phyloP scores from a whole-genome alignment of 2,113 vertebrate genomes.

The Turnix velox region DNA sequence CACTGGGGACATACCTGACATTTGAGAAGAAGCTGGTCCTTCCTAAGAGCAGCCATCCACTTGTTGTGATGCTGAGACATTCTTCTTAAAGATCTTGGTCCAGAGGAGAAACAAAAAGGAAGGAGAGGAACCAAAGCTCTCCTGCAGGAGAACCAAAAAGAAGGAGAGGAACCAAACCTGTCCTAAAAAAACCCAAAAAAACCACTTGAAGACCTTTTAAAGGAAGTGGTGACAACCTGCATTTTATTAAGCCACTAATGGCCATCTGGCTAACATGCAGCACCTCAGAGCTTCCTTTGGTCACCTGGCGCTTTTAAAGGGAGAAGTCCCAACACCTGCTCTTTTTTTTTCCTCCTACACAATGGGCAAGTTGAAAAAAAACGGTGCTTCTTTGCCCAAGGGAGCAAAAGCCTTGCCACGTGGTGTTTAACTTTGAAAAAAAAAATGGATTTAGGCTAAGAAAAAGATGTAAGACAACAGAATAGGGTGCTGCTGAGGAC shows the following conservation, averaged over 20 bases:
- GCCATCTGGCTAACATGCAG: background rate
- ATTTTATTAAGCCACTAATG: background rate
- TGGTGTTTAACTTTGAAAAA: background rate
- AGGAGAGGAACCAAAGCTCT: no score
- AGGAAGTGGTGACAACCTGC: background rate
- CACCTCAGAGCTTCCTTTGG: background rate
- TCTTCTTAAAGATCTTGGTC: background rate
- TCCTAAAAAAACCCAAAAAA: background rate
- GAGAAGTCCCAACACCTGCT: background rate
- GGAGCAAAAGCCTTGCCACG: rapidly evolving
- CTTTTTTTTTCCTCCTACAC: background rate
- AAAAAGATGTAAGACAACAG: background rate
- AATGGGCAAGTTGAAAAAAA: background rate
- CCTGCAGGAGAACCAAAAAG: no score
- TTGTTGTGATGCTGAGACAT: background rate
- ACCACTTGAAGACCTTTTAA: background rate
- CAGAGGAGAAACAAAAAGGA: no score
- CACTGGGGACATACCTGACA: background rate
- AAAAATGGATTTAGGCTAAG: background rate
- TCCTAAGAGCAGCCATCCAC: background rate
- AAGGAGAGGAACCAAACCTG: no score
- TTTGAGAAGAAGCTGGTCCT: background rate
- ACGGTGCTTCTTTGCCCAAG: background rate
- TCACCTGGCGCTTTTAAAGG: background rate
- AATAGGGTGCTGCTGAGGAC: background rate